Evolutionary conservation across 2,888 invertebrate species (phyloP).

Genomic region (Sminthurides aquaticus): DNA sequence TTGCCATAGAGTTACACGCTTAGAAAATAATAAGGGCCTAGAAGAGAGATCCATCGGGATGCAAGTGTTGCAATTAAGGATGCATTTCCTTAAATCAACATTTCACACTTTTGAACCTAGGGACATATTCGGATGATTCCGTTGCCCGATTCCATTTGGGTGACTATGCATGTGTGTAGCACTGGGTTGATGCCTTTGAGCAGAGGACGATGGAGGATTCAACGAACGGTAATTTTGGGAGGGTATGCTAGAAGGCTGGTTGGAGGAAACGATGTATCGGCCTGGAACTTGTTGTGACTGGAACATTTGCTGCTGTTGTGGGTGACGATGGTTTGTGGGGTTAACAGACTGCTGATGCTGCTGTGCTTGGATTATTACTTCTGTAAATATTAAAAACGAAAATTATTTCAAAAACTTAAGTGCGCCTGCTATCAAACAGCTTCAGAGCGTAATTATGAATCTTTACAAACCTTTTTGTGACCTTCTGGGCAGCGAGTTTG

Average conservation of each 20-base stretch:
- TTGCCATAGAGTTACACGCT: not conserved
- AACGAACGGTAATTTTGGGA: not conserved
- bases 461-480: constrained; percentile 37
- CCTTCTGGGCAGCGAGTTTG: constrained; percentile 40
- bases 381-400: constrained; percentile 1
- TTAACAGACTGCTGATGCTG: constrained; percentile 12
- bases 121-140: constrained; percentile 4
- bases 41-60: constrained; percentile 1
- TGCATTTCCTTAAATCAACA: not conserved
- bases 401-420: not conserved
- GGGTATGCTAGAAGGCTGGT: not conserved
- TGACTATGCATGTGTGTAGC: constrained; percentile 5
- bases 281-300: not conserved
- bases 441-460: not conserved
- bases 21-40: too few species aligned
- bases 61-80: not conserved
- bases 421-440: not conserved
- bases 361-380: not conserved
- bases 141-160: not conserved
- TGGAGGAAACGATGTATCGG: not conserved
- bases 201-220: not conserved
- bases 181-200: not conserved
- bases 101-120: constrained; percentile 2
- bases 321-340: constrained; percentile 8
- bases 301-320: constrained; percentile 4